Evolutionary conservation across 2,888 invertebrate species (phyloP).

Genomic region (Lumbricus terrestris): DNA sequence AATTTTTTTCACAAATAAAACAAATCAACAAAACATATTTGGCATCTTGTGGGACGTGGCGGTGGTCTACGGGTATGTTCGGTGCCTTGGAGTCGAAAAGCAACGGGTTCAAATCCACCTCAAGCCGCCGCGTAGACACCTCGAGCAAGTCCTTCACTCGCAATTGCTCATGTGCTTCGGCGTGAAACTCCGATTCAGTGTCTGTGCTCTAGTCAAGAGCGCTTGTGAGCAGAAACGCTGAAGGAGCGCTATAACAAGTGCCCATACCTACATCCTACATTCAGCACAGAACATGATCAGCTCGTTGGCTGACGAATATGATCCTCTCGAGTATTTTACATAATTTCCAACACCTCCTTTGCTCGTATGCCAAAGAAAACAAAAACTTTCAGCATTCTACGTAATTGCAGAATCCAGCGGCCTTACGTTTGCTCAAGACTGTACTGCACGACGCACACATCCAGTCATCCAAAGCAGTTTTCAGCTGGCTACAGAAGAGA

Average conservation of each 20-base stretch:
- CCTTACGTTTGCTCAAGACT: conserved; percentile 3
- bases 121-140: no score
- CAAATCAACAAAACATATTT: background rate
- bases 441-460: conserved; percentile 60
- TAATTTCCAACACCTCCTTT: background rate
- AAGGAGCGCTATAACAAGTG: no score
- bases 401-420: background rate
- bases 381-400: background rate
- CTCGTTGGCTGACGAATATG: background rate
- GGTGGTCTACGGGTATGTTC: no score
- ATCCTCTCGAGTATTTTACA: background rate
- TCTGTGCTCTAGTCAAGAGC: no score
- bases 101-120: no score
- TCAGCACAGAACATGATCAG: background rate
- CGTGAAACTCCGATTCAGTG: no score
- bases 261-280: no score
- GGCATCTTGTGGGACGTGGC: no score
- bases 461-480: conserved; percentile 58
- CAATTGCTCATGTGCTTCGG: no score
- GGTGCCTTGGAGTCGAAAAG: no score
- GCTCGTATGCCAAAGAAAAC: background rate
- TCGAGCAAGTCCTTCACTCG: no score
- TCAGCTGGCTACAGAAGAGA: conserved; percentile 61
- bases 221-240: no score
- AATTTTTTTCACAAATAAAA: background rate